These are phyloP conservation scores for Adoxophyes honmai DNA, from an alignment of 1,140 invertebrate species.

Conservation along the genomic window DNA sequence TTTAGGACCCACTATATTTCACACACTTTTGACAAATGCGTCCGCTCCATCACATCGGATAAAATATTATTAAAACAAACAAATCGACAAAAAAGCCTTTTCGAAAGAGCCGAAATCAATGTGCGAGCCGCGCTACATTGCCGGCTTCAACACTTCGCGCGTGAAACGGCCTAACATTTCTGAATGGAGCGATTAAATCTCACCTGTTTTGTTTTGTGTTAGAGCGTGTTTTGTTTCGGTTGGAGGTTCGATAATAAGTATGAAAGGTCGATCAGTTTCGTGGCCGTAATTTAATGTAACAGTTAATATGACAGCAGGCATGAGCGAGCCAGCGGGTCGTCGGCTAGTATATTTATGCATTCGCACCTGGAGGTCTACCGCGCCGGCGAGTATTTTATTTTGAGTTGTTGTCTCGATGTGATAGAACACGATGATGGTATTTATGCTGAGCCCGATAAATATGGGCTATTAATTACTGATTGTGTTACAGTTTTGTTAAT, in stretches of 20 bases:
- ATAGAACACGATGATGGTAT: conserved; percentile 57
- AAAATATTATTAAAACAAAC: conserved; percentile 77
- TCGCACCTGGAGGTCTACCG: conserved; percentile 71
- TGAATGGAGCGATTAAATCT: conserved; percentile 13
- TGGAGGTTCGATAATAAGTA: conserved; percentile 47
- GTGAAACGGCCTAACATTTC: conserved; percentile 28
- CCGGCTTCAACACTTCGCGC: conserved; percentile 23
- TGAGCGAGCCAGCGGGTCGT: conserved; percentile 71
- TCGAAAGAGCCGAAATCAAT: conserved; percentile 75
- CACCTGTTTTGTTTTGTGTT: conserved; percentile 15
- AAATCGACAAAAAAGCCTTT: conserved; percentile 73
- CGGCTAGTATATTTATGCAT: conserved; percentile 70
- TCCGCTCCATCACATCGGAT: conserved; percentile 70
- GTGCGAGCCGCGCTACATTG: conserved; percentile 65
- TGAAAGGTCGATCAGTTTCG: conserved; percentile 54
- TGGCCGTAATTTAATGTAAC: conserved; percentile 76
- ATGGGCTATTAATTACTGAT: conserved; percentile 69
- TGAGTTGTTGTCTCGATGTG: conserved; percentile 50
- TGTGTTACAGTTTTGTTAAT: conserved; percentile 68
- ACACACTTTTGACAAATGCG: conserved; percentile 69
- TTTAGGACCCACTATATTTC: conserved; percentile 48
- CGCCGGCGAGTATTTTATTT: conserved; percentile 56
- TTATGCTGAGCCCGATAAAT: conserved; percentile 64
- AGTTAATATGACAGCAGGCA: conserved; percentile 76
- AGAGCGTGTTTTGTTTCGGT: conserved; percentile 28